Base-by-base conservation (phyloP, 2,113 vertebrate genomes). In the Electrona antarctica region DNA sequence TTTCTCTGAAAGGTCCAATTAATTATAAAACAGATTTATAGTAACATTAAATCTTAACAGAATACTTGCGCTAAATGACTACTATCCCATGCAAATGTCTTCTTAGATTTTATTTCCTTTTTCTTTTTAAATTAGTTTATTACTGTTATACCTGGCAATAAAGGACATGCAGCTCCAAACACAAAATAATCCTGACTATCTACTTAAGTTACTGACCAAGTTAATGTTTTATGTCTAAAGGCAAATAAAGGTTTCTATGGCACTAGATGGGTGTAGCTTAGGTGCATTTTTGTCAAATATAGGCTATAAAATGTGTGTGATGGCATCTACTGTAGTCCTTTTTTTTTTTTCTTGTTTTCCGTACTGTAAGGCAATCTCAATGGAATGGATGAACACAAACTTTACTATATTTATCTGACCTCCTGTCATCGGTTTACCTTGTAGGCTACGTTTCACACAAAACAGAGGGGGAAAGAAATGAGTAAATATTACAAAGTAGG, bases 211-310 rank as follows among this genome's bases (percentile, higher is more conserved):
- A 85, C 84, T 80, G 84, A 88, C 78, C 87, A 64, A 76, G 77
- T 87, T 76, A 76, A 76, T 83, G 80, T 90, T 73, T 86, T 56
- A 81, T 82, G 83, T 89, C 86, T 90, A 90, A 92, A 92, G 91
- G 91, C 91, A 92, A 91, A 90, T 87, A 84, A 90, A 90, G 91
- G 91, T 90, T 90, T 91, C 88, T 90, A 92, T 91, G 89, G 91
- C 91, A 91, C 91, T 90, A 91, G 89, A 89, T 90, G 88, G 89
- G 87, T 85, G 85, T 91, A 84, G 85, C 84, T 87, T 88, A 89
- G 89, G 88, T 91, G 87, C 84, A 85, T 88, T 79, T 85, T 81
- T 83, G 81, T 87, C 87, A 83, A 84, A 89, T 88, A 90, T 79
- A 87, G 88, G 85, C 87, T 90, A 82, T 87, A 56, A 67, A 80